Percentiles rank a stretch among this genome's conserved stretches.
phyloP scores from a whole-genome alignment of 2,888 invertebrate genomes.

The Crocallis elinguaria region DNA sequence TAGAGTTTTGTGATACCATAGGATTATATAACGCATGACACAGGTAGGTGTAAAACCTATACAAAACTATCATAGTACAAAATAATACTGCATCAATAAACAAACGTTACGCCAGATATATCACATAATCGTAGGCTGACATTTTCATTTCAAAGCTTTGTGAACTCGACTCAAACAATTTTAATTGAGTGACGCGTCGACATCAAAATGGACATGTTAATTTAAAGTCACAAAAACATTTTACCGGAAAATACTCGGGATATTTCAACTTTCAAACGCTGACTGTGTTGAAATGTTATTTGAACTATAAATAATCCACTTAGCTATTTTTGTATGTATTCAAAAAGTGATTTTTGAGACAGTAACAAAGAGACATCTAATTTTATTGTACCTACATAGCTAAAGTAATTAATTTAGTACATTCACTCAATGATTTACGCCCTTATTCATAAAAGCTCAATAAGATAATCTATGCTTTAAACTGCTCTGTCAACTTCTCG shows the following conservation, averaged over 20 bases:
- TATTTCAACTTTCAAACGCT: background rate
- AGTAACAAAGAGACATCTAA: too few relatives aligned
- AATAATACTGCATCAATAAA: background rate
- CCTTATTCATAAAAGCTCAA: too few relatives aligned
- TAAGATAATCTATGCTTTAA: too few relatives aligned
- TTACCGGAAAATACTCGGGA: background rate
- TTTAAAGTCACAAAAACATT: slow-evolving; percentile 30
- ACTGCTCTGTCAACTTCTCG: too few relatives aligned
- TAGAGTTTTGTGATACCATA: too few relatives aligned
- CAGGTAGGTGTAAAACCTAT: background rate
- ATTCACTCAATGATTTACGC: too few relatives aligned
- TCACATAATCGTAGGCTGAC: slow-evolving; percentile 22
- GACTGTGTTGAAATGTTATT: background rate
- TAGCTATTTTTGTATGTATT: too few relatives aligned
- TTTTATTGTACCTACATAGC: too few relatives aligned
- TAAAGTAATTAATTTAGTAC: too few relatives aligned
- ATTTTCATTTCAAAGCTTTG: slow-evolving; percentile 39
- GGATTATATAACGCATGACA: background rate
- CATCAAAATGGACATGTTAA: slow-evolving; percentile 34
- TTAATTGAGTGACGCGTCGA: slow-evolving; percentile 36
- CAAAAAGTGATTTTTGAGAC: too few relatives aligned
- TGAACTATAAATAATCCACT: background rate
- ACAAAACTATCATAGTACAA: background rate
- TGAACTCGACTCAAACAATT: slow-evolving; percentile 28
- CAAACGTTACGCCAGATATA: background rate